Base-by-base conservation (phyloP, 2,888 invertebrate genomes). In the Cheilosia soror region DNA sequence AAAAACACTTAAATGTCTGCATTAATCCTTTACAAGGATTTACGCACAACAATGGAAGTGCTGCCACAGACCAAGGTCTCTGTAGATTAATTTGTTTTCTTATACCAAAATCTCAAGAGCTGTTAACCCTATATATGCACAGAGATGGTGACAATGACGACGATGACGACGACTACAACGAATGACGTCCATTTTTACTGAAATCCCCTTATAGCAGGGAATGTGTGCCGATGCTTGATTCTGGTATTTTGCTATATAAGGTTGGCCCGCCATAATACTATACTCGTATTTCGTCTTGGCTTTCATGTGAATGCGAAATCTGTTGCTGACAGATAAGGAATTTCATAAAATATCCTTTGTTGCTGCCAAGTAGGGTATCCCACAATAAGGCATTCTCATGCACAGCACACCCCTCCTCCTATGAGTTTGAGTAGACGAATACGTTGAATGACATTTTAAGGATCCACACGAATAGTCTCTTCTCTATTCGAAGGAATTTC, bases 241-340 rank as follows among this genome's bases (percentile, higher is more conserved):
- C 40, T 47, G 15, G 7, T 65, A 65, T 31, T 37, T 58, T 37
- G 20, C 9, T 60, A 0, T 51, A 55, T 15, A 20, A 42, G 53
- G 27, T 60, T 60, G 47, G 11, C 47, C 9, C 44, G 15, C 15
- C 20, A 47, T 44, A 44, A 44, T 5, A 44, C 44, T 37, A n/a
- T n/a, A 4, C 27, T 47, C 29, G 37, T 63, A 60, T 62, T 57
- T 81, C 33, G 51, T 58, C 33, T 55, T 51, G 42, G 65, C 25
- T 42, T 79, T 75, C 75, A 75, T 84, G 71, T 69, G 84, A 84
- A 84, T 75, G 75, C 80, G 71, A 84, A 84, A 84, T 84, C 84
- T 84, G 84, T 80, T 84, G 75, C 80, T 84, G 84, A 84, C 84
- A 84, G 84, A 84, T 84, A 84, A 84, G 84, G 80, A 84, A 84